phyloP scores from a whole-genome alignment of 1,140 invertebrate genomes.

The Trachymyrmex septentrionalis region DNA sequence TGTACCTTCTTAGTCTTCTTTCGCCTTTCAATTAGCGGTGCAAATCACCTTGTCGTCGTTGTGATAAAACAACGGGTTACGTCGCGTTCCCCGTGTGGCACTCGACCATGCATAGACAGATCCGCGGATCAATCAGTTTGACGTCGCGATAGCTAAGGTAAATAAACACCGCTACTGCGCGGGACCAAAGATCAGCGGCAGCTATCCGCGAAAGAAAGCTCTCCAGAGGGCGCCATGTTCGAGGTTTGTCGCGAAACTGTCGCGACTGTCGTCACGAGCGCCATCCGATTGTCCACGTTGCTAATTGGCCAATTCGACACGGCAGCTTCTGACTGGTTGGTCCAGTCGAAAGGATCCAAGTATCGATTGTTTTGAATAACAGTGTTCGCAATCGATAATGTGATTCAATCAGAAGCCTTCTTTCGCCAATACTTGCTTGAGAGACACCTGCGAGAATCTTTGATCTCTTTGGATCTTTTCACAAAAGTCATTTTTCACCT shows the following conservation, averaged over 20 bases:
- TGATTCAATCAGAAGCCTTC: not conserved
- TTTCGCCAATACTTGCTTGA: no score
- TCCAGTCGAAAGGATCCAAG: not conserved
- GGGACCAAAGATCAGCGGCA: conserved; percentile 24
- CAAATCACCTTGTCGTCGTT: not conserved
- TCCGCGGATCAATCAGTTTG: conserved; percentile 62
- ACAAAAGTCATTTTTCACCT: no score
- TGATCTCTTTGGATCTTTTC: not conserved
- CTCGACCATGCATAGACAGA: not conserved
- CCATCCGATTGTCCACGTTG: not conserved
- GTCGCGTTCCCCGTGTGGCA: not conserved
- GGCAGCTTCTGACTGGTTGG: not conserved
- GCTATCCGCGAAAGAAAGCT: conserved; percentile 14
- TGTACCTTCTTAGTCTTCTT: not conserved
- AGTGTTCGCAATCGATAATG: not conserved
- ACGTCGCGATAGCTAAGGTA: conserved; percentile 72
- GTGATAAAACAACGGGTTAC: not conserved
- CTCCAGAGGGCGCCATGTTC: conserved; percentile 48
- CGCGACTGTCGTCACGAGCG: no score
- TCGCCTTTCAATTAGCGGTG: not conserved
- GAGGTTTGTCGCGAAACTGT: no score
- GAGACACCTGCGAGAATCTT: not conserved
- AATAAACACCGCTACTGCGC: conserved; percentile 81
- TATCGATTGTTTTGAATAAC: not conserved
- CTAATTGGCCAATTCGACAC: not conserved